A percentile compares a stretch with the other conserved stretches of the same genome.
These are phyloP conservation scores for Ctenochaetus hawaiiensis DNA, from an alignment of 2,797 vertebrate species.

Conservation along the genomic window DNA sequence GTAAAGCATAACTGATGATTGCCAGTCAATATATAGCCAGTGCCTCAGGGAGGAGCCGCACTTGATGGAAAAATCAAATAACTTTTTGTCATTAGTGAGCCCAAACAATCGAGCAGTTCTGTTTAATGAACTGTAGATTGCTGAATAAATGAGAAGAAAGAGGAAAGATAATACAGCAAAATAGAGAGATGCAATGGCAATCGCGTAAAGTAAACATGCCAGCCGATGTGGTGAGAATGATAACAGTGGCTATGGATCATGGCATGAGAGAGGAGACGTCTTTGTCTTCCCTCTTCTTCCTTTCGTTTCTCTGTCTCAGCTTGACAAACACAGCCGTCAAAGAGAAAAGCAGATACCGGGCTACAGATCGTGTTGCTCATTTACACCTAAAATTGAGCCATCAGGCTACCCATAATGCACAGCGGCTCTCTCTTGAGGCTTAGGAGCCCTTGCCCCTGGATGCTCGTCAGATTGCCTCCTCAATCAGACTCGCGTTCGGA, in stretches of 20 bases:
- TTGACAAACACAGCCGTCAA: slow-evolving; percentile 50
- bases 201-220: slow-evolving; percentile 49
- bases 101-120: slow-evolving; percentile 28
- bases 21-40: slow-evolving; percentile 38
- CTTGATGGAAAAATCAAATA: slow-evolving; percentile 51
- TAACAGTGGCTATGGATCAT: slow-evolving; percentile 31
- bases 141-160: slow-evolving; percentile 40
- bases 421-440: slow-evolving; percentile 30
- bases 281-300: neutral
- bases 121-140: slow-evolving; percentile 54
- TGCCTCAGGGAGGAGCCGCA: slow-evolving; percentile 41
- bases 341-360: slow-evolving; percentile 46
- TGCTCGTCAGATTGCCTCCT: slow-evolving; percentile 44
- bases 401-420: slow-evolving; percentile 67
- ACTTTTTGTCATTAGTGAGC: slow-evolving; percentile 43
- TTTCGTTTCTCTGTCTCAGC: slow-evolving; percentile 8
- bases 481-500: slow-evolving; percentile 21
- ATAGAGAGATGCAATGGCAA: slow-evolving; percentile 35
- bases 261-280: slow-evolving; percentile 1
- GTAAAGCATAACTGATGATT: slow-evolving; percentile 46
- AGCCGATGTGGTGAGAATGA: slow-evolving; percentile 48
- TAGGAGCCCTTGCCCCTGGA: slow-evolving; percentile 25
- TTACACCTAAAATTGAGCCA: slow-evolving; percentile 66
- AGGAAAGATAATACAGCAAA: slow-evolving; percentile 21
- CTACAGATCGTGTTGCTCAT: slow-evolving; percentile 43